Evolutionary conservation across 2,888 invertebrate species (phyloP).

Genomic region (Lamproptera curius): DNA sequence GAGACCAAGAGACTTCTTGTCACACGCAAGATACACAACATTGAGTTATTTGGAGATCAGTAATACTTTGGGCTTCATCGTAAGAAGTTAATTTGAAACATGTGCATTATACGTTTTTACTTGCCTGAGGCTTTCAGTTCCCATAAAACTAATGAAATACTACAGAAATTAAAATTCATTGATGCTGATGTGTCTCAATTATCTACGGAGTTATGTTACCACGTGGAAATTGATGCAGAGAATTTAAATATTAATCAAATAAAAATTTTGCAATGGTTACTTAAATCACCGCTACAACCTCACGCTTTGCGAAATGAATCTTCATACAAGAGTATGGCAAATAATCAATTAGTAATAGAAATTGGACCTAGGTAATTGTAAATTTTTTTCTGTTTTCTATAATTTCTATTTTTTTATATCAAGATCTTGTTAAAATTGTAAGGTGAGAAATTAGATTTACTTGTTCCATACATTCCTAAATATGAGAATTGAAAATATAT

Average conservation of each 20-base stretch:
- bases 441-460: no score
- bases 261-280: constrained; percentile 85
- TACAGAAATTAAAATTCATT: constrained; percentile 72
- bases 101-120: constrained; percentile 80
- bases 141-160: constrained; percentile 77
- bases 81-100: constrained; percentile 33
- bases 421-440: no score
- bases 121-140: constrained; percentile 79
- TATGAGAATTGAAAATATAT: no score
- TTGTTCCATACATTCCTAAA: no score
- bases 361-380: constrained; percentile 91
- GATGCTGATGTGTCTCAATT: constrained; percentile 69
- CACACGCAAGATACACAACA: constrained; percentile 8
- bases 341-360: constrained; percentile 82
- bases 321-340: constrained; percentile 56
- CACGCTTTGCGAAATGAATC: constrained; percentile 76
- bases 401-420: neutral
- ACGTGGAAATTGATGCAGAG: constrained; percentile 80
- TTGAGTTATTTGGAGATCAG: no score
- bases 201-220: constrained; percentile 88
- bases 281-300: constrained; percentile 83
- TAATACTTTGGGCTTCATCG: constrained; percentile 6
- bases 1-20: constrained; percentile 44
- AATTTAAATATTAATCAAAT: constrained; percentile 79
- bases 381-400: neutral